These are phyloP conservation scores for Brachystomella parvula DNA, from an alignment of 1,140 invertebrate species.

Conservation along the genomic window DNA sequence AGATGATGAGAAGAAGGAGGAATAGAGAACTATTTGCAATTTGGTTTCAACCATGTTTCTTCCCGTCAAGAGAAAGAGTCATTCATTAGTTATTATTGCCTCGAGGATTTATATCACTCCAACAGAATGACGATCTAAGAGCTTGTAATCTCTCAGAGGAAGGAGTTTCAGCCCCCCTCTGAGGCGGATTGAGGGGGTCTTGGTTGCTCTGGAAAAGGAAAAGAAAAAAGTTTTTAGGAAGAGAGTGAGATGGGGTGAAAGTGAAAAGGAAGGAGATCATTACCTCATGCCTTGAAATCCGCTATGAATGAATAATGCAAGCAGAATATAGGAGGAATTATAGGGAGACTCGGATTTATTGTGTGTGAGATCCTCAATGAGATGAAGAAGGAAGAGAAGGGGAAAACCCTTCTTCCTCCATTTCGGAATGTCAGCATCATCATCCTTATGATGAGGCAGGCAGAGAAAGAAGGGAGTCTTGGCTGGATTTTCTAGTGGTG, in stretches of 20 bases:
- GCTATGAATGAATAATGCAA: constrained; percentile 37
- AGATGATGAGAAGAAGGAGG: background rate
- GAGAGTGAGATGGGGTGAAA: background rate
- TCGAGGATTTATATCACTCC: constrained; percentile 32
- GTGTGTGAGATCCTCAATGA: constrained; percentile 37
- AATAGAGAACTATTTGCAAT: background rate
- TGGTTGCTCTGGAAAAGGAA: too few relatives aligned
- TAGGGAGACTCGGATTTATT: constrained; percentile 33
- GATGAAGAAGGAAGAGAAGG: constrained; percentile 23
- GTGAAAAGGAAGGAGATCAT: constrained; percentile 32
- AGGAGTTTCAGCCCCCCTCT: too few relatives aligned
- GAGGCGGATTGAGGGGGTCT: too few relatives aligned
- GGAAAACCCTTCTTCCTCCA: constrained; percentile 12
- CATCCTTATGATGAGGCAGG: background rate
- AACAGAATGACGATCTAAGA: background rate
- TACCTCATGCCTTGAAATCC: constrained; percentile 33
- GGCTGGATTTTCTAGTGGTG: too few relatives aligned
- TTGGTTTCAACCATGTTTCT: background rate
- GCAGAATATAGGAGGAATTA: constrained; percentile 27
- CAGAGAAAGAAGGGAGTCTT: background rate
- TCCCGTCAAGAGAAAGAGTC: constrained; percentile 18
- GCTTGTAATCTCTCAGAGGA: background rate
- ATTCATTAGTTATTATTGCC: constrained; percentile 39
- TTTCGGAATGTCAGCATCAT: constrained; percentile 32
- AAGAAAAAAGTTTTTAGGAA: background rate